phyloP scores from a whole-genome alignment of 2,113 vertebrate species.

The Phoenicopterus ruber region DNA sequence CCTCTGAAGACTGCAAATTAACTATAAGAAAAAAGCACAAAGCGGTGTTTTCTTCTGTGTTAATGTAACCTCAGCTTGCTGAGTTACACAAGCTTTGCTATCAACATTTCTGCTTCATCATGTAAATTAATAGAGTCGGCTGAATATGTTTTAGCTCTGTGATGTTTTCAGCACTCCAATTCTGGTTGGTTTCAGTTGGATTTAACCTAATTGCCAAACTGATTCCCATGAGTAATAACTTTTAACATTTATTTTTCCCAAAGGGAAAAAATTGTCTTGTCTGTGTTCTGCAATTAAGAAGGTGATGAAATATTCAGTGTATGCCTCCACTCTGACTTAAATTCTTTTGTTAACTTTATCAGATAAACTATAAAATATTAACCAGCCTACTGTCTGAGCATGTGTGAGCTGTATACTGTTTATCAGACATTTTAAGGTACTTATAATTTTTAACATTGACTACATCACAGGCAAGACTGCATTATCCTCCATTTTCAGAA shows the following conservation, averaged over 20 bases:
- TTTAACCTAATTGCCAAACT: slow-evolving; percentile 76
- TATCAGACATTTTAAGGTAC: slow-evolving; percentile 58
- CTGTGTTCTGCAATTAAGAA: slow-evolving; percentile 74
- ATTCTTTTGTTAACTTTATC: slow-evolving; percentile 81
- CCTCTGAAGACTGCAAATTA: slow-evolving; percentile 72
- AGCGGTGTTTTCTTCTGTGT: slow-evolving; percentile 52
- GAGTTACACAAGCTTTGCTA: slow-evolving; percentile 42
- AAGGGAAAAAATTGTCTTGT: slow-evolving; percentile 61
- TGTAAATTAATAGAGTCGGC: slow-evolving; percentile 59
- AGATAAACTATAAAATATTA: slow-evolving; percentile 79
- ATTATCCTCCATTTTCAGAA: slow-evolving; percentile 17
- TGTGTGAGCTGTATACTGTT: slow-evolving; percentile 67
- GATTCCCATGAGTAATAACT: slow-evolving; percentile 75
- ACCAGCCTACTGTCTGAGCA: slow-evolving; percentile 60
- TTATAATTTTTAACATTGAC: slow-evolving; percentile 58
- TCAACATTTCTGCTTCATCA: slow-evolving; percentile 67
- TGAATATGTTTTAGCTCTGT: slow-evolving; percentile 59
- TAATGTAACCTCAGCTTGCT: slow-evolving; percentile 62
- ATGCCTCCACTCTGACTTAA: slow-evolving; percentile 66
- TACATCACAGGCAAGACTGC: background rate
- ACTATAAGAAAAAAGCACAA: slow-evolving; percentile 57
- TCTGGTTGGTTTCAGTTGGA: slow-evolving; percentile 69
- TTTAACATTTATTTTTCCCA: slow-evolving; percentile 77
- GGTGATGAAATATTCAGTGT: slow-evolving; percentile 77
- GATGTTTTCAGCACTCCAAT: slow-evolving; percentile 57